Base-by-base conservation (phyloP, 2,797 vertebrate species). In the Xyrichtys novacula region DNA sequence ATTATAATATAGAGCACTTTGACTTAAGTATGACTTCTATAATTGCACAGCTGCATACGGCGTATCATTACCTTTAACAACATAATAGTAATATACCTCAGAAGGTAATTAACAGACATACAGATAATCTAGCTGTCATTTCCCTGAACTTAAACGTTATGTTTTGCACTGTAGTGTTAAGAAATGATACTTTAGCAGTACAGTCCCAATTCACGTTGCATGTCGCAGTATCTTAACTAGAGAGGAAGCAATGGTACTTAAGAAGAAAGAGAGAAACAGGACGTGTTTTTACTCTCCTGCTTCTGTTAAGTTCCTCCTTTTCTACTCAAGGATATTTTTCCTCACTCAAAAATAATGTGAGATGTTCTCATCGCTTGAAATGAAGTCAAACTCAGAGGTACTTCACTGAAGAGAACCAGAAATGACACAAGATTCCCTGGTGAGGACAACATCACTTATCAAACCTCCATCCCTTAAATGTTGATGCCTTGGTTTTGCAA, bases 151-250 rank as follows among this genome's bases (percentile, higher is more conserved):
- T 59, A 36, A 61, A 68, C 14, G 23, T 46, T 63, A 47, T 19
- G 39, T 17, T 70, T 62, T 40, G 29, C 20, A 38, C 46, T 29
- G 34, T 1, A 23, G 53, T 39, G 69, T 61, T 5, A 32, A 44
- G 25, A 75, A 69, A 49, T 47, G 12, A 44, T 46, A 59, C 65
- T 78, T 71, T 25, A 19, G 79, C 78, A 79, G 48, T 50, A 15
- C 38, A 47, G 60, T 43, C 48, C 31, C 31, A 10, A 7, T 31
- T 31, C 7, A 31, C 31, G 11, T 31, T 10, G 11, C 36, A 23
- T 53, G 81, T 85, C 71, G 68, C 44, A 58, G 34, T 58, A n/a
- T 63, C 71, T 86, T 66, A 85, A 83, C 76, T 72, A 47, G 19
- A 36, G 40, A 64, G 71, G 56, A 55, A 48, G 59, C 61, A 25